Conservation (phyloP, 2,888 invertebrate species). For the Agrochola circellaris region DNA sequence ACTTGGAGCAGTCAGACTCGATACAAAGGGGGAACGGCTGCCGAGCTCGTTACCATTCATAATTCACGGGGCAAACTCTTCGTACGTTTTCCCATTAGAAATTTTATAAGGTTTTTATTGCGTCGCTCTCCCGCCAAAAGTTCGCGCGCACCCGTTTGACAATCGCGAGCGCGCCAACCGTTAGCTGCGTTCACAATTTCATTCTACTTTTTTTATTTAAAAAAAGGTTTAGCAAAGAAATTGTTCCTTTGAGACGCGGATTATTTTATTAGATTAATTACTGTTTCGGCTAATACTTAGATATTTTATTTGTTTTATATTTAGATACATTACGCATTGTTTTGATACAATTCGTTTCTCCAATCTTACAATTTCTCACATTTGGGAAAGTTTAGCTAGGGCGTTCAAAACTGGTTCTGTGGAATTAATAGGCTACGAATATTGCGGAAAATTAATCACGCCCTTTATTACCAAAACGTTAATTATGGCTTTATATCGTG, state of each 20-base stretch:
- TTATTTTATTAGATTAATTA: constrained; percentile 36
- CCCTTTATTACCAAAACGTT: not conserved
- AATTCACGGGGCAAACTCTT: constrained; percentile 88
- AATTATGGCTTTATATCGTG: constrained; percentile 1
- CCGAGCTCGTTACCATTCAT: constrained; percentile 89
- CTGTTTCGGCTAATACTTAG: constrained; percentile 15
- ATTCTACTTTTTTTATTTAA: constrained; percentile 65
- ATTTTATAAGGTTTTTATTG: constrained; percentile 90
- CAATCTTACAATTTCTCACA: not conserved
- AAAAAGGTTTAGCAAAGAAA: constrained; percentile 56
- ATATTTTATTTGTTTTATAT: constrained; percentile 34
- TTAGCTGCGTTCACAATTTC: constrained; percentile 69
- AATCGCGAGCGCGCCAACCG: constrained; percentile 71
- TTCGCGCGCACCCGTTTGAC: constrained; percentile 77
- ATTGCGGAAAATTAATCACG: constrained; percentile 18
- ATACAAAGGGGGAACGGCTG: constrained; percentile 69
- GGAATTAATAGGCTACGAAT: not conserved
- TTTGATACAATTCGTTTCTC: not conserved
- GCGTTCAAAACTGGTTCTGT: not conserved
- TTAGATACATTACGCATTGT: constrained; percentile 1
- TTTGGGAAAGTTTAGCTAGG: not conserved
- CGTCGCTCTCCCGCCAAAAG: constrained; percentile 79
- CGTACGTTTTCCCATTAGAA: constrained; percentile 90
- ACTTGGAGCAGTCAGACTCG: constrained; percentile 79
- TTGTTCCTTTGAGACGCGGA: constrained; percentile 38